These are phyloP conservation scores for Erebia aethiops DNA, from an alignment of 2,888 invertebrate genomes.

Conservation along the genomic window DNA sequence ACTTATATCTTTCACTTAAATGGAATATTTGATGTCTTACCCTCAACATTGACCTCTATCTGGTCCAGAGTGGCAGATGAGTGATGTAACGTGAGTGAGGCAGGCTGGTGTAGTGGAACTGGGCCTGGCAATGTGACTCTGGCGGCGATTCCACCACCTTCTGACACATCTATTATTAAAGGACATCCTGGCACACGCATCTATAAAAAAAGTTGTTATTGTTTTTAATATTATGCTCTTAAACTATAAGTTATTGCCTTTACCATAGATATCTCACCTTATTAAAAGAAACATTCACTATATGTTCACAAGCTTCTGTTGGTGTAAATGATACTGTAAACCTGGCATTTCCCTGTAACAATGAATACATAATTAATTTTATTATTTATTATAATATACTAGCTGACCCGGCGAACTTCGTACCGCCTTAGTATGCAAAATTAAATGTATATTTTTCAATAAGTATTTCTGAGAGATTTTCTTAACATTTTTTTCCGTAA, in stretches of 20 bases:
- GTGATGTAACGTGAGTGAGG: slow-evolving; percentile 89
- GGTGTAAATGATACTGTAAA: slow-evolving; percentile 99
- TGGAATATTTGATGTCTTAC: slow-evolving; percentile 76
- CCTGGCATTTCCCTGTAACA: slow-evolving; percentile 82
- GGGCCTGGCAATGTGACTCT: slow-evolving; percentile 88
- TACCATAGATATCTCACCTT: slow-evolving; percentile 84
- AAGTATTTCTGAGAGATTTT: too few relatives aligned
- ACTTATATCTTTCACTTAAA: background rate
- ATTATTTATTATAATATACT: too few relatives aligned
- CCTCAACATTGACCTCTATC: slow-evolving; percentile 98
- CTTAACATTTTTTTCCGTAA: too few relatives aligned
- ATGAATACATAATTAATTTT: slow-evolving; percentile 17
- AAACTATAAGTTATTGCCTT: too few relatives aligned
- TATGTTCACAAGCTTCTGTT: slow-evolving; percentile 95
- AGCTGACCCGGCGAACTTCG: too few relatives aligned
- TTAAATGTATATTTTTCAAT: too few relatives aligned
- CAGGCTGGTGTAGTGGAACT: slow-evolving; percentile 87
- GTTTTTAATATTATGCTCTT: too few relatives aligned
- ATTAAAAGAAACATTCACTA: slow-evolving; percentile 98
- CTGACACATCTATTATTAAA: slow-evolving; percentile 90
- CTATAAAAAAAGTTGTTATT: slow-evolving; percentile 46
- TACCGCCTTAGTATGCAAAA: too few relatives aligned
- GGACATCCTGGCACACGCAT: slow-evolving; percentile 93
- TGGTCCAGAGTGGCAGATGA: slow-evolving; percentile 95
- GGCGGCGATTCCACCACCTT: slow-evolving; percentile 84